Base-by-base conservation (phyloP, 1,140 invertebrate species). In the Papilio dardanus region DNA sequence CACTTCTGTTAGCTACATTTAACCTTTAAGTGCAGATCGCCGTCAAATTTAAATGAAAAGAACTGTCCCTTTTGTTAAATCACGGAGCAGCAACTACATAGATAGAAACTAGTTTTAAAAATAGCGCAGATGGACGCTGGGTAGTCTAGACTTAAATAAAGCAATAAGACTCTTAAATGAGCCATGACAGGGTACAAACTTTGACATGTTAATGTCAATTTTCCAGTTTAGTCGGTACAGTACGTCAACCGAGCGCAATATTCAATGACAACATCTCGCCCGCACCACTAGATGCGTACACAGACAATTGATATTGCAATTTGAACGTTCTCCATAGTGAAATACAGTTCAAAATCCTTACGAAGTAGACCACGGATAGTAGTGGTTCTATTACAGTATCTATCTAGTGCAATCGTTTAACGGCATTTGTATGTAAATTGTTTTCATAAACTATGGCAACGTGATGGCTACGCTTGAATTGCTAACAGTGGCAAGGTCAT, bases 351-450 rank as follows among this genome's bases (percentile, higher is more conserved):
- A 50, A 62, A 76, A 65, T 78, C 14, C 37, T 65, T 75, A 66
- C 65, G 71, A 74, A 71, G 50, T 31, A 74, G 33, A 33, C 30
- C 50, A 67, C 62, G 37, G 68, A 65, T 74, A 37, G 46, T 74
- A 75, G 58, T 79, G 58, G 67, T 35, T 37, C 31, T 37, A 40
- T 40, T 30, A 50, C 74, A 74, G 75, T 77, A 74, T 81, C 77
- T 79, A 68, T 79, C 74, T 79, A 78, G 81, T 74, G 74, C 74
- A 76, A 81, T 83, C 75, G 76, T 79, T 77, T 77, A 77, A 74
- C 24, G 54, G 67, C 69, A 82, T 83, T 87, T 78, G 78, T 82
- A 86, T 86, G 86, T 78, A 87, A 87, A 85, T 83, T 78, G 79
- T 83, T 84, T 85, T 83, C 82, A 83, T 82, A 84, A 83, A 82